Conservation (phyloP, 2,888 invertebrate genomes). For the Tetanocera ferruginea region DNA sequence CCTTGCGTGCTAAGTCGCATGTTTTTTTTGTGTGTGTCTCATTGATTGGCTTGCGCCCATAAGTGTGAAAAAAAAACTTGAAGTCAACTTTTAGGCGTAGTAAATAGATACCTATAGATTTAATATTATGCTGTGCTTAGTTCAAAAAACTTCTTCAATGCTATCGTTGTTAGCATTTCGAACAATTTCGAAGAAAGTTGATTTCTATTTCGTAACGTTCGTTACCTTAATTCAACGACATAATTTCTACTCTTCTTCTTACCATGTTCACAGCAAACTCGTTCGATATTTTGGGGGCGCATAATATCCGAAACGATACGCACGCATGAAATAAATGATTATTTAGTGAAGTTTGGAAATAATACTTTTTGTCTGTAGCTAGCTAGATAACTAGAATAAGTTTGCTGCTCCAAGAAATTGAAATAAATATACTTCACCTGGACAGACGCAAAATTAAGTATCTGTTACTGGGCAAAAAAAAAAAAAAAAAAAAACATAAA, state of each 20-base stretch:
- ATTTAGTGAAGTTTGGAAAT: constrained; percentile 17
- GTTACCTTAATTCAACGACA: neutral
- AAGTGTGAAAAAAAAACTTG: neutral
- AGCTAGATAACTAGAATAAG: too few relatives aligned
- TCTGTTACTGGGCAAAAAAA: too few relatives aligned
- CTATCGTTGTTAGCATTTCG: constrained; percentile 48
- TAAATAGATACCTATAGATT: constrained; percentile 45
- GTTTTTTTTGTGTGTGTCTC: neutral
- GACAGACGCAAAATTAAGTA: too few relatives aligned
- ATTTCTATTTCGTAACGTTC: neutral
- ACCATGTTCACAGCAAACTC: neutral
- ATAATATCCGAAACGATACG: constrained; percentile 27
- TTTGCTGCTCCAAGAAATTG: too few relatives aligned
- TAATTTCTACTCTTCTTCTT: neutral
- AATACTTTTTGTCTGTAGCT: neutral
- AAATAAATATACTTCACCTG: too few relatives aligned
- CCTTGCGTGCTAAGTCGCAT: constrained; percentile 8
- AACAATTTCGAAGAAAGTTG: neutral
- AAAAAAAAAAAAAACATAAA: too few relatives aligned
- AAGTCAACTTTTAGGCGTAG: constrained; percentile 44
- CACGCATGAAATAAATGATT: constrained; percentile 31
- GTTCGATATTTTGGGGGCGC: constrained; percentile 3
- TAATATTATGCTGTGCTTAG: constrained; percentile 49
- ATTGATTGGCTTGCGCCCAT: neutral
- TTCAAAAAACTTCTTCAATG: constrained; percentile 29